Evolutionary conservation across 2,888 invertebrate species (phyloP).

Genomic region (Cactoblastis cactorum): DNA sequence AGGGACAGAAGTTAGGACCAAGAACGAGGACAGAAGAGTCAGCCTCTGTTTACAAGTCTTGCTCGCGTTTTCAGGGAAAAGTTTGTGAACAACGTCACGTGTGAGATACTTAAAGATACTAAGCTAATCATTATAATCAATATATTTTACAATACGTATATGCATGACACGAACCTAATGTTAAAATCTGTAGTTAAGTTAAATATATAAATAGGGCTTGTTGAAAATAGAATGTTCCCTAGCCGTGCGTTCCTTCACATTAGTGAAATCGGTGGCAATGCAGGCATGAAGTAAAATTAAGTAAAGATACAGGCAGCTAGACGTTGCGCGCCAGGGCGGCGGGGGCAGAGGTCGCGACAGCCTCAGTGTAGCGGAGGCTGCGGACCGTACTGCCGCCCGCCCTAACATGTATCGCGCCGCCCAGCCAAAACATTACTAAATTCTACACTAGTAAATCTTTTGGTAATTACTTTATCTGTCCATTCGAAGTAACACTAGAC

Average conservation of each 20-base stretch:
- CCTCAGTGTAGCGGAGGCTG: slow-evolving; percentile 78
- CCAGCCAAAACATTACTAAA: slow-evolving; percentile 50
- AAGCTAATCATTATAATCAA: background rate
- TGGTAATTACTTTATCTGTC: slow-evolving; percentile 4
- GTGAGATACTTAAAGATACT: background rate
- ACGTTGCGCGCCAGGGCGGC: slow-evolving; percentile 42
- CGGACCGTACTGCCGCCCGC: slow-evolving; percentile 62
- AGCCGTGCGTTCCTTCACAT: slow-evolving; percentile 40
- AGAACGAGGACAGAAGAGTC: too few species aligned
- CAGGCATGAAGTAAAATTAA: slow-evolving; percentile 62
- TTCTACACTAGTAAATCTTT: slow-evolving; percentile 32
- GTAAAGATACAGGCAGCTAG: slow-evolving; percentile 57
- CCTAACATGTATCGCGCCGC: slow-evolving; percentile 39
- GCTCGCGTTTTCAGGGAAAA: slow-evolving; percentile 18
- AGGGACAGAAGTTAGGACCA: too few species aligned
- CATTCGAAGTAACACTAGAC: background rate
- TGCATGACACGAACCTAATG: background rate
- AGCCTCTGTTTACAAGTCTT: slow-evolving; percentile 39
- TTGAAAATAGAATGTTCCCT: slow-evolving; percentile 30
- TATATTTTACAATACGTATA: too few species aligned
- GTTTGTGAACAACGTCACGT: slow-evolving; percentile 23
- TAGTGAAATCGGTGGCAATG: slow-evolving; percentile 60
- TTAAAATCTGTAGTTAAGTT: slow-evolving; percentile 17
- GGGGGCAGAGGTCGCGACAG: slow-evolving; percentile 31
- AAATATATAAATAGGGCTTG: slow-evolving; percentile 24